Conservation (phyloP, 2,113 vertebrate species). For the Tachysurus fulvidraco region DNA sequence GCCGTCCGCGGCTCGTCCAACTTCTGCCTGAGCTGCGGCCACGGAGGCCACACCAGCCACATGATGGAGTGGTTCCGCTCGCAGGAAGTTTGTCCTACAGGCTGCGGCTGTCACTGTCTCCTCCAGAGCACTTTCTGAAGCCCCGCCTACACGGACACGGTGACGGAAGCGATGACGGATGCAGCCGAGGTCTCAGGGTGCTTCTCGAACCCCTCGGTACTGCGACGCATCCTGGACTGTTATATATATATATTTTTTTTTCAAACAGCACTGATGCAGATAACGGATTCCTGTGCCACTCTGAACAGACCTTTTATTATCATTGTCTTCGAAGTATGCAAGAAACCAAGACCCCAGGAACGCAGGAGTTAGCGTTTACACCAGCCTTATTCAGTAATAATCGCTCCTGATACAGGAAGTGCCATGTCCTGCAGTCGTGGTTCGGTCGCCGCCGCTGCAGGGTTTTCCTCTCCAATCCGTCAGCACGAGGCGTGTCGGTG, state of each 20-base stretch:
- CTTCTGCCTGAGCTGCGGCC: constrained; percentile 95
- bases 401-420: not conserved
- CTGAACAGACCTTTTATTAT: not conserved
- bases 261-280: not conserved
- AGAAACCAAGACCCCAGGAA: not conserved
- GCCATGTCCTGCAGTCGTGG: not conserved
- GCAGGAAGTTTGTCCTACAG: constrained; percentile 93
- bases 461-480: not conserved
- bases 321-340: not conserved
- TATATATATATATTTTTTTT: not conserved
- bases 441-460: not conserved
- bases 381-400: constrained; percentile 3
- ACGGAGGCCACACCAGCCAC: constrained; percentile 93
- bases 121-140: constrained; percentile 93
- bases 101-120: constrained; percentile 93
- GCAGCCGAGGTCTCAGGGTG: not conserved
- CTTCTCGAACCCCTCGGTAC: constrained; percentile 24
- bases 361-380: not conserved
- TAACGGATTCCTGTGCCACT: not conserved
- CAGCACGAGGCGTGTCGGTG: not conserved
- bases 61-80: constrained; percentile 99
- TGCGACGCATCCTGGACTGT: constrained; percentile 11
- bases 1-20: constrained; percentile 93
- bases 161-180: not conserved
- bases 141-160: not conserved